A percentile compares a stretch with the other conserved stretches of the same genome.
Conservation (phyloP, 2,113 vertebrate species). For the Callithrix jacchus region DNA sequence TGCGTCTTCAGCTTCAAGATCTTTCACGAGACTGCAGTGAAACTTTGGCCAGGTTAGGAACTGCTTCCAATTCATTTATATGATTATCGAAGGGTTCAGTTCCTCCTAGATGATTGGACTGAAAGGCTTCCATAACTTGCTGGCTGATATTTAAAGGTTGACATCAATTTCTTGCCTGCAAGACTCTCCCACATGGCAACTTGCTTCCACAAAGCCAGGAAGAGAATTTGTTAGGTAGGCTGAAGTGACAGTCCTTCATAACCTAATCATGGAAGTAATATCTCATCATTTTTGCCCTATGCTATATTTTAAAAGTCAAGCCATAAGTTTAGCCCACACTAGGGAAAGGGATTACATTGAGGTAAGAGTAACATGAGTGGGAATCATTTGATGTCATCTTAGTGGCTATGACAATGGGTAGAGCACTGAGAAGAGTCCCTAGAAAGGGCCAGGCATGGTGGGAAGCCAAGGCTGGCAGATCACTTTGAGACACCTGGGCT, state of each 20-base stretch:
- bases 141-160: neutral
- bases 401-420: neutral
- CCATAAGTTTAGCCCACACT: neutral
- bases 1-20: neutral
- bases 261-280: neutral
- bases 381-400: neutral
- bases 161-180: neutral
- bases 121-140: neutral
- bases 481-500: too few relatives aligned
- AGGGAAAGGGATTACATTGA: neutral
- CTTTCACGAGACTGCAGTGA: neutral
- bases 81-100: neutral
- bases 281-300: neutral
- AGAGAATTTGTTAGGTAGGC: neutral
- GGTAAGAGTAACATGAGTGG: neutral
- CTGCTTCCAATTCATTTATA: neutral
- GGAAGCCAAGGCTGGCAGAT: too few relatives aligned
- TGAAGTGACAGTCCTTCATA: neutral
- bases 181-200: neutral
- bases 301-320: neutral
- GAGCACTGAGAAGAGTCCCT: neutral
- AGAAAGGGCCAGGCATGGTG: too few relatives aligned
- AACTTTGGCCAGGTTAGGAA: neutral
- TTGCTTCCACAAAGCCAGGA: neutral
- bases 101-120: neutral